Conservation (phyloP, 2,797 vertebrate genomes). For the Anableps anableps region DNA sequence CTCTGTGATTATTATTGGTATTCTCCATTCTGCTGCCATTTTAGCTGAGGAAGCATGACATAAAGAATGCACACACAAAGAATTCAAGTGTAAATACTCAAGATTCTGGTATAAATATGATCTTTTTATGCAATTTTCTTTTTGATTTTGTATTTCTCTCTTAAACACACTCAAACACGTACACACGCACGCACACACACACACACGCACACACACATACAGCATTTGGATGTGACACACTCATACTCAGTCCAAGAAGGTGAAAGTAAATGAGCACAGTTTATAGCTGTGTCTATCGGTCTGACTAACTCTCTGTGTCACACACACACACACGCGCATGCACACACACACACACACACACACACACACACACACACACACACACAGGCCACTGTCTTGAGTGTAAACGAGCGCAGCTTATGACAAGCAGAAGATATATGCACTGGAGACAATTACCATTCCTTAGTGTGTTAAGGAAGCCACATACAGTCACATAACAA, state of each 20-base stretch:
- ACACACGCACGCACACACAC: constrained; percentile 3
- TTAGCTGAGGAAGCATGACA: constrained; percentile 47
- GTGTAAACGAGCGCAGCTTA: constrained; percentile 60
- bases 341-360: background rate
- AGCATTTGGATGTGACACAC: constrained; percentile 23
- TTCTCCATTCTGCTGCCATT: constrained; percentile 52
- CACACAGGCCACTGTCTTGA: constrained; percentile 34
- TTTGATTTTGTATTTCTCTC: background rate
- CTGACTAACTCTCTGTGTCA: constrained; percentile 10
- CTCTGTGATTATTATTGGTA: constrained; percentile 73
- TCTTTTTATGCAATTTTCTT: background rate
- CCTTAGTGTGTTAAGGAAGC: constrained; percentile 52
- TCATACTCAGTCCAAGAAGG: constrained; percentile 44
- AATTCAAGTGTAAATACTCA: background rate
- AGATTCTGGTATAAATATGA: constrained; percentile 19
- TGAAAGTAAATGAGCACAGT: constrained; percentile 56
- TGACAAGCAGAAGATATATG: constrained; percentile 64
- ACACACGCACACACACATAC: constrained; percentile 4
- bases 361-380: background rate
- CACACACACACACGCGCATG: constrained; percentile 6
- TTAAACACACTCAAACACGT: constrained; percentile 1
- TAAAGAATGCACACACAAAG: constrained; percentile 1
- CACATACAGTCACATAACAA: constrained; percentile 41
- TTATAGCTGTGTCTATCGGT: constrained; percentile 30
- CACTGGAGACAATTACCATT: constrained; percentile 69